phyloP scores from a whole-genome alignment of 1,140 invertebrate species.

The Eumaeus atala region DNA sequence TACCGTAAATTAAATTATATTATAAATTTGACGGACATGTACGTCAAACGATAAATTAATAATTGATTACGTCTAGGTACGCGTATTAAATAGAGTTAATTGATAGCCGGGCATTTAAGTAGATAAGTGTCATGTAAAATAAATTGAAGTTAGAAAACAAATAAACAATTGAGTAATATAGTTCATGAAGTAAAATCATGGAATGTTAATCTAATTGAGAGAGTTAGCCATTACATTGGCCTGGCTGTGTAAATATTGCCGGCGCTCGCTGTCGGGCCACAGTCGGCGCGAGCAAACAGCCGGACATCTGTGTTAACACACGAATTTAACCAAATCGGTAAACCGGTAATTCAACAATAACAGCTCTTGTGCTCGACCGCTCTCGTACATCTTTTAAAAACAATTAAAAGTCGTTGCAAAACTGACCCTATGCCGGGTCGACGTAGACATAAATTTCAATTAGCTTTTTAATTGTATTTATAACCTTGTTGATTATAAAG shows the following conservation, averaged over 20 bases:
- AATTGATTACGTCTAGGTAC: no score
- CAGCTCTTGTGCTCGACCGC: conserved; percentile 68
- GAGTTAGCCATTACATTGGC: no score
- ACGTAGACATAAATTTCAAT: conserved; percentile 15
- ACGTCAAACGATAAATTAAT: no score
- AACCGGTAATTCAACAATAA: conserved; percentile 72
- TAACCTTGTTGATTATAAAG: conserved; percentile 19
- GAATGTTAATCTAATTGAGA: no score
- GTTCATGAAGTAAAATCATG: conserved; percentile 24
- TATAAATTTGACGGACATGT: no score
- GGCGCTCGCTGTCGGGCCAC: background rate
- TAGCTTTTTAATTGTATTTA: conserved; percentile 16
- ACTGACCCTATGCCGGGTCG: background rate
- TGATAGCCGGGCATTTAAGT: no score
- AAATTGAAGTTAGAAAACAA: no score
- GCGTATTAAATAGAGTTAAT: no score
- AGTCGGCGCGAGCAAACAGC: conserved; percentile 39
- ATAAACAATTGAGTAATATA: background rate
- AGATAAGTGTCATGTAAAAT: no score
- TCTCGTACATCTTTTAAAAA: conserved; percentile 25
- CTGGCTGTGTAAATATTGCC: no score
- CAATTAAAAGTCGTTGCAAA: background rate
- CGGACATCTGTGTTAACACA: conserved; percentile 62
- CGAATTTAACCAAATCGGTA: conserved; percentile 72
- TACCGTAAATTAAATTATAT: no score